A percentile compares a stretch with the other conserved stretches of the same genome.
Evolutionary conservation across 2,888 invertebrate species (phyloP).

Genomic region (Eupithecia abbreviata): DNA sequence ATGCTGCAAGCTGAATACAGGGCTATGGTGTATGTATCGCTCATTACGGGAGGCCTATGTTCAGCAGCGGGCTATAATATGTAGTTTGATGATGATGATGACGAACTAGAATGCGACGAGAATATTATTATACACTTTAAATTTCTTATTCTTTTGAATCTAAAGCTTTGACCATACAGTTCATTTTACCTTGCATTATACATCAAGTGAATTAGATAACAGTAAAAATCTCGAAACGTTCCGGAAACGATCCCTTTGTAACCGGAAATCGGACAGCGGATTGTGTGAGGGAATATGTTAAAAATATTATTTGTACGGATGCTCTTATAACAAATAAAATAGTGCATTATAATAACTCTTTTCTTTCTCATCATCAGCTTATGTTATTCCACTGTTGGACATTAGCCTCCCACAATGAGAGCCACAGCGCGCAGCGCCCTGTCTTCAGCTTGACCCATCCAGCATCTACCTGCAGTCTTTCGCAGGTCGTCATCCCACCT

Average conservation of each 20-base stretch:
- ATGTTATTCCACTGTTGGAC: no score
- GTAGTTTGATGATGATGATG: no score
- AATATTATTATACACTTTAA: background rate
- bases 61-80: no score
- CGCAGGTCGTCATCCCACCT: no score
- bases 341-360: background rate
- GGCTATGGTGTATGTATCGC: no score
- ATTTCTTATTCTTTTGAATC: background rate
- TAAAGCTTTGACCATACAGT: background rate
- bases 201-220: background rate
- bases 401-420: no score
- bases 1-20: no score
- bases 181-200: background rate
- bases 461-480: no score
- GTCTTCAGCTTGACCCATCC: no score
- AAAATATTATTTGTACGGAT: background rate
- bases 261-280: conserved; percentile 7
- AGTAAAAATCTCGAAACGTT: background rate
- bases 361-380: background rate
- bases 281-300: conserved; percentile 4
- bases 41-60: no score
- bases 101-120: background rate
- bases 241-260: background rate
- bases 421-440: no score
- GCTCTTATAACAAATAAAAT: background rate